These are phyloP conservation scores for Eonycteris spelaea DNA, from an alignment of 2,113 vertebrate genomes.

Conservation along the genomic window DNA sequence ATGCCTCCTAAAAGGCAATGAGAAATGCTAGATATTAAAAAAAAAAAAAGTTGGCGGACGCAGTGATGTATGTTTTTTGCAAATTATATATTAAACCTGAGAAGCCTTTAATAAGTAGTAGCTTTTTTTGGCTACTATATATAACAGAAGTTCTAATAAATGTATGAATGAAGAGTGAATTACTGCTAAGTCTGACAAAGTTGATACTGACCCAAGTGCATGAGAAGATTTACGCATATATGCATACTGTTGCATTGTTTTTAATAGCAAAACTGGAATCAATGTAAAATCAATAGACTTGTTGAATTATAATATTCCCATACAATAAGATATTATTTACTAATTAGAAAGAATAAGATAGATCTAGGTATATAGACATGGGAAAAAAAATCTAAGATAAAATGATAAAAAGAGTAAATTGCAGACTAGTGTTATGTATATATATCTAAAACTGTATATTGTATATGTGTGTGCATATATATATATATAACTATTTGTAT, in stretches of 20 bases:
- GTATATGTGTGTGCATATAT: not conserved
- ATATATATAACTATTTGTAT: not conserved
- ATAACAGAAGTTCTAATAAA: not conserved
- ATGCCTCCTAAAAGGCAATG: not conserved
- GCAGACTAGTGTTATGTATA: not conserved
- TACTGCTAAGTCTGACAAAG: not conserved
- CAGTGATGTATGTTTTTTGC: too few species aligned
- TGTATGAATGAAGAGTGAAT: not conserved
- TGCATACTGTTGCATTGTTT: not conserved
- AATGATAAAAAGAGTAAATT: not conserved
- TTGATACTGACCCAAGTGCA: not conserved
- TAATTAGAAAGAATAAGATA: not conserved
- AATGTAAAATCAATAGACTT: not conserved
- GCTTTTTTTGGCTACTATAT: not conserved
- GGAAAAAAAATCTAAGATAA: not conserved
- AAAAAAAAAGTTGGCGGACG: not conserved
- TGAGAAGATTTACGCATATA: not conserved
- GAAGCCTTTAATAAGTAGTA: too few species aligned
- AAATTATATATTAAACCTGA: too few species aligned
- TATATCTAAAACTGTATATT: not conserved
- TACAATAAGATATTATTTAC: not conserved
- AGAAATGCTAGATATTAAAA: not conserved
- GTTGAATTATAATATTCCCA: not conserved
- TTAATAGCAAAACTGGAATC: not conserved
- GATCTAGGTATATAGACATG: not conserved